Evolutionary conservation across 2,113 vertebrate genomes (phyloP), one percentile per base, ranked within the genome.

Genomic region (Phaethon lepturus): DNA sequence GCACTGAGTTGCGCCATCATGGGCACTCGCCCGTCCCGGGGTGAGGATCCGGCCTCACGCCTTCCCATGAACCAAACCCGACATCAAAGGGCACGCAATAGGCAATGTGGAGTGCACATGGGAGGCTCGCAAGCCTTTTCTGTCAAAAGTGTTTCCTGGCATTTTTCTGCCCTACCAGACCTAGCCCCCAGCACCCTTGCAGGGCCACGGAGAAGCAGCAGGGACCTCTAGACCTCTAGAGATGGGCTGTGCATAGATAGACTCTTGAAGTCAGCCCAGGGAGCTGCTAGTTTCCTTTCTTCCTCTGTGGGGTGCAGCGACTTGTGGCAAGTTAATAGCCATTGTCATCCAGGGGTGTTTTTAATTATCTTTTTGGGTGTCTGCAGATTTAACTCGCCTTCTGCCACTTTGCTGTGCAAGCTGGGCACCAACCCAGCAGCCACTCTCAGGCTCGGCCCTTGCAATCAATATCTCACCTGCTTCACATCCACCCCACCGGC

Each of bases 41-140:
- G 66, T 66, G 88, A 93, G 91, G 90, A 82, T 96, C 68, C 3
- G 25, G 58, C 74, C 62, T 88, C 88, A 85, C 52, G 96, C 95
- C 97, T 97, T 96, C 80, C 79, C 86, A 66, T 10, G 63, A 94
- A 83, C 91, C 78, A 69, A 87, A 71, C 12, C 86, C 9, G 26
- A 98, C 97, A 97, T 98, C 98, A 98, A 98, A 98, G 97, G 59
- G 80, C 86, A 45, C 1, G 44, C 23, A 2, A 86, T 35, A 90
- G 91, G 49, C 98, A 98, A 98, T 98, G 72, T 98, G 98, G 96
- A 97, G 80, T 17, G 4, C 98, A 98, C 86, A 98, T 98, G 98
- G 97, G 90, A 75, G 93, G 35, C 92, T 95, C 19, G 4, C 86
- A 93, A 86, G 91, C 17, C 83, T 94, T 50, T 94, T 86, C 96